phyloP scores from a whole-genome alignment of 1,140 invertebrate species.

The Bathynomus jamesi region DNA sequence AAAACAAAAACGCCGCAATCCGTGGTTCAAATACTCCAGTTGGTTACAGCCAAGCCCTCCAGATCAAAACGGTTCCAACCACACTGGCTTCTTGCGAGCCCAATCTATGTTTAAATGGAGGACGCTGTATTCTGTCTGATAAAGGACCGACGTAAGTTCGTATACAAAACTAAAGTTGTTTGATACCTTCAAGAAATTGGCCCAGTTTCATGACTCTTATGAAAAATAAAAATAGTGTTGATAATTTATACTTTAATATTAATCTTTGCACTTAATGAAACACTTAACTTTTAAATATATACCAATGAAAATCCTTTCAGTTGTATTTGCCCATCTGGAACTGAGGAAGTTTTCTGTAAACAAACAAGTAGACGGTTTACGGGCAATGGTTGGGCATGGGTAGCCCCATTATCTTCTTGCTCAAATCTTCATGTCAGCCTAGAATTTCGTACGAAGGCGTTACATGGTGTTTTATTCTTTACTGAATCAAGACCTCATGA shows the following conservation, averaged over 20 bases:
- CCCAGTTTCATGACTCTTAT: no score
- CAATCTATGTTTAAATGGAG: constrained; percentile 78
- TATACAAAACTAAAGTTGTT: no score
- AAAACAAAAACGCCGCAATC: neutral
- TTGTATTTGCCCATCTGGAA: constrained; percentile 13
- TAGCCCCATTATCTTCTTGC: constrained; percentile 9
- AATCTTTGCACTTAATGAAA: no score
- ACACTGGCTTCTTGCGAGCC: constrained; percentile 60
- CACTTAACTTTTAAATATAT: no score
- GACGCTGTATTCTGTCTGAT: constrained; percentile 65
- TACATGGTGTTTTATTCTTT: constrained; percentile 74
- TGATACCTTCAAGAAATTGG: no score
- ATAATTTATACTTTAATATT: no score
- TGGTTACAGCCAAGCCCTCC: neutral
- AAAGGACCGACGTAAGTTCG: constrained; percentile 13
- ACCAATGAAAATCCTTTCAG: neutral
- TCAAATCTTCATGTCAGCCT: constrained; percentile 56
- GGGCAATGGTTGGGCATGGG: constrained; percentile 16
- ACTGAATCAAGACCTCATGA: constrained; percentile 43
- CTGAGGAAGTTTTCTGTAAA: constrained; percentile 10
- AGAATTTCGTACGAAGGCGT: constrained; percentile 79
- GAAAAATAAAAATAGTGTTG: no score
- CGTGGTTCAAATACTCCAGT: neutral
- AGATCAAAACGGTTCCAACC: constrained; percentile 1
- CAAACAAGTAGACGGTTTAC: constrained; percentile 2